These are phyloP conservation scores for Myotis planiceps DNA, from an alignment of 2,797 vertebrate species.

Conservation along the genomic window DNA sequence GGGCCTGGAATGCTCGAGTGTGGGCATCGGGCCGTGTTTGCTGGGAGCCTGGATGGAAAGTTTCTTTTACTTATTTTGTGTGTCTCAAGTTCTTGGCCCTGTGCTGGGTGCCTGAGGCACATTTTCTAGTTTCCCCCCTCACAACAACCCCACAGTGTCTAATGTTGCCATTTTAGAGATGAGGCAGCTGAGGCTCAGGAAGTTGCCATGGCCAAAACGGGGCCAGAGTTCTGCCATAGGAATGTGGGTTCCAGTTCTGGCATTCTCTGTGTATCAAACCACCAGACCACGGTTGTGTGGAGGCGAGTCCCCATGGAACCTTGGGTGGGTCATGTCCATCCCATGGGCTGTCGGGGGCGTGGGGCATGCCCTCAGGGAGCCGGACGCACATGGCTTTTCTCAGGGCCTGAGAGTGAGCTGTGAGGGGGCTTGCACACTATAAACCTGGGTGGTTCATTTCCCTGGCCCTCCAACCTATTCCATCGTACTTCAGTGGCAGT, in stretches of 20 bases:
- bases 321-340: not conserved
- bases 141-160: not conserved
- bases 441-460: not conserved
- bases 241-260: not conserved
- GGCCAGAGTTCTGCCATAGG: not conserved
- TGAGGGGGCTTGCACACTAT: not conserved
- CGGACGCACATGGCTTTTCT: not conserved
- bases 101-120: not conserved
- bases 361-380: not conserved
- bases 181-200: not conserved
- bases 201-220: not conserved
- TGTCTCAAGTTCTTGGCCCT: not conserved
- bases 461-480: not conserved
- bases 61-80: not conserved
- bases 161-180: not conserved
- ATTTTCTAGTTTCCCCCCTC: not conserved
- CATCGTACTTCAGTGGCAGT: not conserved
- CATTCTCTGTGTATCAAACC: rapidly evolving
- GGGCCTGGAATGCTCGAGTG: not conserved
- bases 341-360: not conserved
- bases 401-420: not conserved
- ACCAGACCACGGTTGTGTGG: not conserved
- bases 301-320: not conserved
- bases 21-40: not conserved
- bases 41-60: not conserved